Evolutionary conservation across 2,113 vertebrate species (phyloP), one percentile per base, ranked within the genome.

Genomic region (Odontesthes bonariensis): DNA sequence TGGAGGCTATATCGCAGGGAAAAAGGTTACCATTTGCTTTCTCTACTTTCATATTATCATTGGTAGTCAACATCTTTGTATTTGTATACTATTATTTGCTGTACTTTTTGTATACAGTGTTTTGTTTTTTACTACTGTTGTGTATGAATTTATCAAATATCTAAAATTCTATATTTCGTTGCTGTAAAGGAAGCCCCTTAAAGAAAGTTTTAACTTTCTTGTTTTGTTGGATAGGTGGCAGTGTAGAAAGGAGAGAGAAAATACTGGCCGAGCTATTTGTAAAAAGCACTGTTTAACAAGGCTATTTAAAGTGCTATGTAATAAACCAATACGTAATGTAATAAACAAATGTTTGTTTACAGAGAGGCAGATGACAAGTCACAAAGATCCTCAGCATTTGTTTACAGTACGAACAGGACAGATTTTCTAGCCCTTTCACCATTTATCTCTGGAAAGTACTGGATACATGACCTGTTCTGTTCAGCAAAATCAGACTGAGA

Each of bases 1-100:
- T 0, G 97, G 97, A 85, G 97, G 97, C 69, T 98, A 98, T 78
- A 95, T 98, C 85, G 97, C 96, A 66, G 97, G 97, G 73, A 97
- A 85, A 77, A 97, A 96, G 96, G 97, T 98, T 73, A 6, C 7
- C 1, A 4, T 60, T 67, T 52, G 16, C 46, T 49, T 19, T 2
- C 17, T 49, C 17, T 31, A 62, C 14, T 38, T 63, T 60, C 33
- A 52, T 23, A 46, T 51, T 2, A 42, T 57, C 51, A 44, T 31
- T 71, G 35, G 1, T 47, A 55, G 6, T 55, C 27, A 62, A 17
- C 31, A 47, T 44, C 33, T 1, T 8, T 53, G 49, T 35, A 61
- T 17, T 44, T 20, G 6, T 69, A 3, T 42, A 47, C 13, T 47
- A 16, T 47, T 49, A 38, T 38, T 38, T 38, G 35, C 35, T 38